Base-by-base conservation (phyloP, 35 echinoderm and acorn worm genomes). In the Chiridota heheva region DNA sequence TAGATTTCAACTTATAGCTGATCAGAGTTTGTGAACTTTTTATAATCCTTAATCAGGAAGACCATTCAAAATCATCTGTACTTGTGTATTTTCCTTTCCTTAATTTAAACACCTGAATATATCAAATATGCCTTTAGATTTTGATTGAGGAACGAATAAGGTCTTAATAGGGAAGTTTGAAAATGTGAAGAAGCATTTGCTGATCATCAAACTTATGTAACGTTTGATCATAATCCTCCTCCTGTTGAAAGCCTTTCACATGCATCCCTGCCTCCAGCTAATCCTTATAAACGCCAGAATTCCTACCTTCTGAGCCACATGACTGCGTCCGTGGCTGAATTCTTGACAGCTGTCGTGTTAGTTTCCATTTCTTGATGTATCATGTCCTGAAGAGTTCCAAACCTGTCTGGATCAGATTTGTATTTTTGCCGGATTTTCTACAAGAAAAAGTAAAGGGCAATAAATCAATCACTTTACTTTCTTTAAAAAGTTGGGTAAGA, bases 371-470 rank as follows among this genome's bases (percentile, higher is more conserved):
- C 95, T 63, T 98, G 89, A 18, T 89, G 72, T 13, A 98, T 76
- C 2, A 98, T 98, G 20, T 62, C 55, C 78, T 98, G 95, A 30
- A 98, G 48, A 12, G 59, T 81, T 5, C 68, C 41, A 73, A 89
- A 98, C 55, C 56, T 82, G 8, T 88, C 72, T 18, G 95, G 89
- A 44, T 98, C 80, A 29, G 70, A 91, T 24, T 78, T 79, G 40
- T 92, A 88, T 70, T 98, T 98, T 69, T 98, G 95, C 22, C 89
- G 60, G 35, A 98, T 72, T 92, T 98, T 98, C 95, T 98, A 72
- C 18, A 69, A 45, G 33, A 68, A 26, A 13, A 65, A 38, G 1
- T 42, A 77, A 64, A 40, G 42, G 64, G 18, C 15, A 29, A 66
- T 15, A 16, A 12, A 13, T 66, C 15, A 15, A 29, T 12, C 12